A percentile compares a stretch with the other conserved stretches of the same genome.
Conservation (phyloP, 37 sponge, comb jelly and placozoan species). For the Chondrilla cf. caribensis region DNA sequence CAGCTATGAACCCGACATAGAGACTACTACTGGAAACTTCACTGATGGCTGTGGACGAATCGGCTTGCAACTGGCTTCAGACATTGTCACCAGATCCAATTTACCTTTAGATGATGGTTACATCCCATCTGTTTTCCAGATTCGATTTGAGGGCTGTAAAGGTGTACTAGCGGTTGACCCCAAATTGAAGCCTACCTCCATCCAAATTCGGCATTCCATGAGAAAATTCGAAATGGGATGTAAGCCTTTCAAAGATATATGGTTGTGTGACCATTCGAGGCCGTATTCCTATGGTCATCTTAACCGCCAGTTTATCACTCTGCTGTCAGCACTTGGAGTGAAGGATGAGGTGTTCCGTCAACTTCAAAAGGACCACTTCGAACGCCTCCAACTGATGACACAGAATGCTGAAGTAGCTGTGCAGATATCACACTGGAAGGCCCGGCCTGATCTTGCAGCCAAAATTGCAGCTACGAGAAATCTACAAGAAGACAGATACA, state of each 20-base stretch:
- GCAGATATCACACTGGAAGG: conserved; percentile 39
- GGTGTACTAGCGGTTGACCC: conserved; percentile 62
- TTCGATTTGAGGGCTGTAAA: conserved; percentile 77
- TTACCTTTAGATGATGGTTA: conserved; percentile 25
- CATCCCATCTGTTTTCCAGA: conserved; percentile 73
- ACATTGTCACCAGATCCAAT: conserved; percentile 20
- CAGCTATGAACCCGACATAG: conserved; percentile 48
- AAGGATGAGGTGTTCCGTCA: conserved; percentile 55
- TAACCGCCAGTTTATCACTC: conserved; percentile 74
- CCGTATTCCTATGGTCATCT: conserved; percentile 74
- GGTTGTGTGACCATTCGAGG: conserved; percentile 71
- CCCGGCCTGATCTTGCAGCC: conserved; percentile 46
- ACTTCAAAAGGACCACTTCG: conserved; percentile 49
- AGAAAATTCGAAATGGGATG: conserved; percentile 59
- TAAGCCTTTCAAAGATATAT: conserved; percentile 47
- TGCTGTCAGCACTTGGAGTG: conserved; percentile 74
- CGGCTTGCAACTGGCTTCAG: conserved; percentile 33
- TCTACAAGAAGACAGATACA: neutral
- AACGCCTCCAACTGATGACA: conserved; percentile 34
- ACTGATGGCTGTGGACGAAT: conserved; percentile 87
- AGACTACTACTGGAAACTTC: conserved; percentile 39
- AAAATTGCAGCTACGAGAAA: neutral
- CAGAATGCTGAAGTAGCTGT: conserved; percentile 47
- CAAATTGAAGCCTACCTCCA: neutral
- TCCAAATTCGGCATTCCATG: conserved; percentile 67